Conservation (phyloP, 92 coral and sea anemone genomes). For the Umimayanthus kanabou region DNA sequence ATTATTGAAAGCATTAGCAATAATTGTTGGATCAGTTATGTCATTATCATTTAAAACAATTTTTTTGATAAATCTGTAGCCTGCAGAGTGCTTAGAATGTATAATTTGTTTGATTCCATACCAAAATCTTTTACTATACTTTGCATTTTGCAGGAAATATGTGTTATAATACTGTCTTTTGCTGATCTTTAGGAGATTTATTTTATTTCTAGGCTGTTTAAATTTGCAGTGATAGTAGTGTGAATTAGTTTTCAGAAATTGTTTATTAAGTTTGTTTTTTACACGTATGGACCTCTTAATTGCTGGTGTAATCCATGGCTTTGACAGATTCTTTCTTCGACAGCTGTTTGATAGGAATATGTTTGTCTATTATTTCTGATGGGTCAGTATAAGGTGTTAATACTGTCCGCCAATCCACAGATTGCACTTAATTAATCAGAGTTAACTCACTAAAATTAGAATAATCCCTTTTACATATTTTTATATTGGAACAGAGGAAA, state of each 20-base stretch:
- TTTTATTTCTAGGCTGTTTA: conserved; percentile 14
- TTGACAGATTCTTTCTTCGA: conserved; percentile 49
- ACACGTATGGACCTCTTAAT: conserved; percentile 47
- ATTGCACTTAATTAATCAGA: conserved; percentile 49
- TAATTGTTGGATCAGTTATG: too few relatives aligned
- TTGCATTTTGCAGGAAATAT: conserved; percentile 8
- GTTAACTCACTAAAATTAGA: conserved; percentile 48
- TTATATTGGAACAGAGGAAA: too few relatives aligned
- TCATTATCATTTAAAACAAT: too few relatives aligned
- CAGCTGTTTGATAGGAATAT: conserved; percentile 52
- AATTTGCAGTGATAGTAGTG: conserved; percentile 1
- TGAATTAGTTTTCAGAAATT: conserved; percentile 14
- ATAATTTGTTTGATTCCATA: not conserved
- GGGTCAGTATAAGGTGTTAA: conserved; percentile 45
- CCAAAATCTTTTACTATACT: not conserved
- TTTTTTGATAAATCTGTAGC: too few relatives aligned
- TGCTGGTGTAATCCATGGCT: conserved; percentile 62
- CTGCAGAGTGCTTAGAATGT: too few relatives aligned
- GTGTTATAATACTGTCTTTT: too few relatives aligned
- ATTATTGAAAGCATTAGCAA: too few relatives aligned
- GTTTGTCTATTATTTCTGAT: too few relatives aligned
- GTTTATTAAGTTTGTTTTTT: conserved; percentile 43
- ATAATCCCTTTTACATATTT: too few relatives aligned
- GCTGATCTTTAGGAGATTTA: conserved; percentile 15
- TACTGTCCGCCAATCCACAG: conserved; percentile 51